Evolutionary conservation across 2,113 vertebrate genomes (phyloP).

Genomic region (Xiphophorus hellerii): DNA sequence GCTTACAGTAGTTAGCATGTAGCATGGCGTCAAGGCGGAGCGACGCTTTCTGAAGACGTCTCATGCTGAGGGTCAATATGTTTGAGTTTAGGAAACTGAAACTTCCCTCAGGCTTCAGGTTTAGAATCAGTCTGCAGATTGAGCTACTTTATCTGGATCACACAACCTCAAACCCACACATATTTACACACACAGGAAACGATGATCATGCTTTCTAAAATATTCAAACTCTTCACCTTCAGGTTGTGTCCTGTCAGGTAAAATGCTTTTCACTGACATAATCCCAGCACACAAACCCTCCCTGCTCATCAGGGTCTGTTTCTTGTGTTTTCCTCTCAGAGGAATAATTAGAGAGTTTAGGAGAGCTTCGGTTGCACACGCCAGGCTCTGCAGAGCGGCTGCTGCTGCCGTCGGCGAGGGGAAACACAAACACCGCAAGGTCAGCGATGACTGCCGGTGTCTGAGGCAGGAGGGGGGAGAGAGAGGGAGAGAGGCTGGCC

Average conservation of each 20-base stretch:
- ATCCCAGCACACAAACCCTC: not conserved
- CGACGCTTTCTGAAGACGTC: too few relatives aligned
- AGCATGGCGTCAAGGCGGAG: too few relatives aligned
- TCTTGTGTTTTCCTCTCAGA: not conserved
- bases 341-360: not conserved
- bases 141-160: not conserved
- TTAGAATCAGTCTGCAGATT: not conserved
- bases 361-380: not conserved
- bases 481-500: not conserved
- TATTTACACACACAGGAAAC: not conserved
- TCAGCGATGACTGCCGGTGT: conserved; percentile 57
- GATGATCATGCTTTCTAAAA: not conserved
- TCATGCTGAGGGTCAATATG: not conserved
- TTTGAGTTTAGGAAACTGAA: not conserved
- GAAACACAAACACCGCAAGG: conserved; percentile 65
- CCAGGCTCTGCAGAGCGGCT: conserved; percentile 37
- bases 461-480: conserved; percentile 11
- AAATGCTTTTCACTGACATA: conserved; percentile 13
- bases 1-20: too few relatives aligned
- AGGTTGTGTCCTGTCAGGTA: conserved; percentile 46
- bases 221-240: conserved; percentile 20
- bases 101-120: not conserved
- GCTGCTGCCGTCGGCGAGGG: conserved; percentile 45
- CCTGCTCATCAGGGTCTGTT: not conserved
- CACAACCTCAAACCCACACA: conserved; percentile 15